Evolutionary conservation across 2,888 invertebrate genomes (phyloP), one percentile per base, ranked within the genome.

Genomic region (Cabera pusaria): DNA sequence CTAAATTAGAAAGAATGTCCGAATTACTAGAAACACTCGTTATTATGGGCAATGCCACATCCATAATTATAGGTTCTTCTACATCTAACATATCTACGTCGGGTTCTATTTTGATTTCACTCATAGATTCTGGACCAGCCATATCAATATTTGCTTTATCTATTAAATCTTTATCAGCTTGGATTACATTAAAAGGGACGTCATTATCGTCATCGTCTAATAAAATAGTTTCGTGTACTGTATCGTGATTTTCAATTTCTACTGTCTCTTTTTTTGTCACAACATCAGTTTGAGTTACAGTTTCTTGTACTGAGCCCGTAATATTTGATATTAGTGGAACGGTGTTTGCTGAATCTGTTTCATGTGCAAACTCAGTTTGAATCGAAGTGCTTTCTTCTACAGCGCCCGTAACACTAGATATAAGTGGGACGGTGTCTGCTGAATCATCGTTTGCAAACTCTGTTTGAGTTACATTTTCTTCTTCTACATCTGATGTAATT

Each of bases 201-300:
- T 26, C 22, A 6, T 33, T 20, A 24, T 44, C 37, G 6, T 45
- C 42, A 20, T 52, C 47, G 16, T 56, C 40, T 10, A 49, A 27
- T 0, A 51, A 14, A 14, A 44, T 48, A 21, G 47, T 26, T 7
- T 24, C 23, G 0, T 34, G 14, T 0, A 39, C 28, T n/a, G 12
- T 27, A 4, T 26, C 28, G n/a, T n/a, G n/a, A n/a, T n/a, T n/a
- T n/a, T n/a, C n/a, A n/a, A n/a, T n/a, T n/a, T n/a, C n/a, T n/a
- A n/a, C n/a, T n/a, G n/a, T n/a, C n/a, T n/a, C n/a, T n/a, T n/a
- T n/a, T n/a, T n/a, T n/a, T n/a, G n/a, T n/a, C n/a, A n/a, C n/a
- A n/a, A n/a, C n/a, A n/a, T n/a, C n/a, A n/a, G n/a, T n/a, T n/a
- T n/a, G n/a, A n/a, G n/a, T n/a, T n/a, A n/a, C n/a, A n/a, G n/a